Base-by-base conservation (phyloP, 2,113 vertebrate genomes). In the Crocuta crocuta region DNA sequence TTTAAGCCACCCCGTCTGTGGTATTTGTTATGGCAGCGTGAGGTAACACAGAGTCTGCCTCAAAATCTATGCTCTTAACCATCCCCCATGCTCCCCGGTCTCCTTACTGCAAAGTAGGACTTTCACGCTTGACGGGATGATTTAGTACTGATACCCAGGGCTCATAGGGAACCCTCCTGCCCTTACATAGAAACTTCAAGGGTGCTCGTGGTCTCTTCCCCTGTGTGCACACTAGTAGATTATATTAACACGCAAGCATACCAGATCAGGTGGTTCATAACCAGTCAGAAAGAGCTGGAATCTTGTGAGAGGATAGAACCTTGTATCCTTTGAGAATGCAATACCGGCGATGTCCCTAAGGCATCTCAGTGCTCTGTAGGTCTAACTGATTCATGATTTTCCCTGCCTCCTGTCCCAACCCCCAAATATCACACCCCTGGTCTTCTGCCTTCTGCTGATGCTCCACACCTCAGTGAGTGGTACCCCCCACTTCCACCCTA, bases 31-130 rank as follows among this genome's bases (percentile, higher is more conserved):
- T 0, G 43, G 74, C 31, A 71, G 31, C 63, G 15, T n/a, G 73
- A 61, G 35, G 24, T n/a, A 28, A 31, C 2, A 28, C 19, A 24
- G 35, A 31, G 11, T 70, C 50, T 31, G 43, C 43, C 10, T 50
- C 28, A 19, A 80, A 71, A 23, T 13, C 61, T 55, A 16, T 31
- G 26, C 50, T 86, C 43, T 45, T 45, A 6, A 19, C 21, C 10
- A 7, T 19, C 19, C 13, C 1, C 21, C 24, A 4, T 0, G 5
- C 70, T 8, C 4, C 4, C 7, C 71, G 35, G 26, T 2, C 15
- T 5, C 26, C 10, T 53, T n/a, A 4, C 2, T 10, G 33, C 10
- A 6, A 1, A 5, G 13, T 19, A 5, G 17, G 26, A 1, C 48
- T 78, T 24, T 17, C 39, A 17, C 2, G 28, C 28, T 76, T 23